A percentile compares a stretch with the other conserved stretches of the same genome.
phyloP scores from a whole-genome alignment of 2,888 invertebrate genomes.

The Thymelicus sylvestris region DNA sequence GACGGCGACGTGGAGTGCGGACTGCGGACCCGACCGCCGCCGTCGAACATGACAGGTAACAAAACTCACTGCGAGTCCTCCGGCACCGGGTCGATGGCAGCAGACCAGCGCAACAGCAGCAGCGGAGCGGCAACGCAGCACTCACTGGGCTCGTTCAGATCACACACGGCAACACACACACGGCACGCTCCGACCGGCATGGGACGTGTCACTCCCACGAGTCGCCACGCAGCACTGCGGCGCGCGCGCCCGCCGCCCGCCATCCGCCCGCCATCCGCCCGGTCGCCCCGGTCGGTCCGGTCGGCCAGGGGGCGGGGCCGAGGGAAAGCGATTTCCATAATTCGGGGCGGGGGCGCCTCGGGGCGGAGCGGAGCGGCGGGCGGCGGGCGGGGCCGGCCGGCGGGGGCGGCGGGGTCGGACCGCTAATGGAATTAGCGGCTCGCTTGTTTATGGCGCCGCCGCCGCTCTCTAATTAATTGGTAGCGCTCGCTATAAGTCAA shows the following conservation, averaged over 20 bases:
- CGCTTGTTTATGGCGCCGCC: conserved; percentile 46
- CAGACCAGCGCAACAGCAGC: neutral
- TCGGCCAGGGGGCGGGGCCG: conserved; percentile 41
- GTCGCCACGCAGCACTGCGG: conserved; percentile 50
- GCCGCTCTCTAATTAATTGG: conserved; percentile 37
- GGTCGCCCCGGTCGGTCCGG: no score
- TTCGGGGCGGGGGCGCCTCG: conserved; percentile 39
- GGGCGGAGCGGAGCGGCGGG: conserved; percentile 46
- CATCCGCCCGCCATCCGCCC: conserved; percentile 38
- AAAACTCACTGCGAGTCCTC: conserved; percentile 28
- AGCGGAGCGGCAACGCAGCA: conserved; percentile 1
- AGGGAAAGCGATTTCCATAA: conserved; percentile 29
- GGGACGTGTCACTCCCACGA: conserved; percentile 42
- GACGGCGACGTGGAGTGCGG: no score
- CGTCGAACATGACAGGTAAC: neutral
- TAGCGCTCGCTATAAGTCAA: conserved; percentile 38
- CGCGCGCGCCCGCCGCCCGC: conserved; percentile 41
- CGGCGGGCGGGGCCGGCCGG: conserved; percentile 64
- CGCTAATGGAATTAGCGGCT: conserved; percentile 72
- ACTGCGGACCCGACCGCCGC: no score
- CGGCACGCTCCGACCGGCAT: conserved; percentile 36
- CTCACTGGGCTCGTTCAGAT: conserved; percentile 18
- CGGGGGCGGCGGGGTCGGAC: conserved; percentile 54
- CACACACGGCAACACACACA: conserved; percentile 22
- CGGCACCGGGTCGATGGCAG: neutral